Evolutionary conservation across 2,888 invertebrate genomes (phyloP), one percentile per base, ranked within the genome.

Genomic region (Catocala sponsa): DNA sequence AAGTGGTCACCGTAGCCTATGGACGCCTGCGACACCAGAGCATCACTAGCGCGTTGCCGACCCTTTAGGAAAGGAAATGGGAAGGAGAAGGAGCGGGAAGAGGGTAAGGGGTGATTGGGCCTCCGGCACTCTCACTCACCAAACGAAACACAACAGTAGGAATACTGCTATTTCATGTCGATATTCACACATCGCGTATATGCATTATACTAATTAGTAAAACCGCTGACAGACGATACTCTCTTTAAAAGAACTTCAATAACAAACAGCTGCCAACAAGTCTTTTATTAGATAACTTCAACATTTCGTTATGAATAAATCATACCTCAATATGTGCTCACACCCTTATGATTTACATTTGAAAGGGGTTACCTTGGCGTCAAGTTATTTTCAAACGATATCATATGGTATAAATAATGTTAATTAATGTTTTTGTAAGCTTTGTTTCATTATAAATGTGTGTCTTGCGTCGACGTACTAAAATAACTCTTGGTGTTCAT

Each of bases 311-410:
- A 61, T n/a, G 13, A 55, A 83, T 89, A 85, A 85, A 88, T 90
- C 86, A 86, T 74, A 74, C 52, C 68, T 62, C 61, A 80, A 84
- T 81, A 72, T 71, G 61, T 71, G 66, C 71, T 65, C 64, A 76
- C 75, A 80, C 83, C 42, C 56, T 75, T 80, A 81, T 83, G 84
- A 89, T 89, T 87, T 84, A 88, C 78, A 78, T 74, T 59, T 70
- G 56, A 75, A 79, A 81, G 78, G 84, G 84, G 82, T 71, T 73
- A 61, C 57, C 55, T 59, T 66, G 53, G 47, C 59, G 66, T 65
- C 67, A 63, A 55, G 53, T 59, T 76, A 72, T 80, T 71, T 66
- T 59, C 6, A 67, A 65, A 60, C 61, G 47, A 59, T 70, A 73
- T 81, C 81, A 79, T 60, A 65, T 79, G 81, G 73, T 73, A 54